These are phyloP conservation scores for Acanthopagrus latus DNA, from an alignment of 2,797 vertebrate species.

Conservation along the genomic window DNA sequence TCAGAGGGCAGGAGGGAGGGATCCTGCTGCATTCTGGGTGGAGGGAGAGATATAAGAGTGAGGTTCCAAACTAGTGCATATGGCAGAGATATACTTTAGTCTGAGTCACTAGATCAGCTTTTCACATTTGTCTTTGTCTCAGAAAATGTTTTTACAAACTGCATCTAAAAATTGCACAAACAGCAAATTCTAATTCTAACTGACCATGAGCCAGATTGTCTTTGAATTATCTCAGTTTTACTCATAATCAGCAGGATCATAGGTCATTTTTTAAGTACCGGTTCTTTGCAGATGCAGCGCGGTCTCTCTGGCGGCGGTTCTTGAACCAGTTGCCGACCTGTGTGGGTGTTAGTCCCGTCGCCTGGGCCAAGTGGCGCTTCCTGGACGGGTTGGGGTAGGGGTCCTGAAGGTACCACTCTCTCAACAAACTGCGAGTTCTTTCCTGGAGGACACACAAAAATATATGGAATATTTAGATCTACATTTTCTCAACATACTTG, in stretches of 20 bases:
- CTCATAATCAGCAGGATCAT: no score
- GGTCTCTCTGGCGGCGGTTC: constrained; percentile 87
- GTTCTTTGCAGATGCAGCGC: constrained; percentile 88
- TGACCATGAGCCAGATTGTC: background rate
- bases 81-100: background rate
- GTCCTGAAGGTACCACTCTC: constrained; percentile 90
- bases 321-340: constrained; percentile 92
- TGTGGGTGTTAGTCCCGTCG: constrained; percentile 87
- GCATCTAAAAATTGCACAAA: background rate
- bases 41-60: constrained; percentile 5
- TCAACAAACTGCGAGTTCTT: constrained; percentile 86
- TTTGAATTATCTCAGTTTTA: background rate
- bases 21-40: constrained; percentile 83
- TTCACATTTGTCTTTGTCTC: background rate
- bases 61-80: background rate
- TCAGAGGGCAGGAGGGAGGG: constrained; percentile 74
- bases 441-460: constrained; percentile 74
- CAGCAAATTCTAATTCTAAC: no score
- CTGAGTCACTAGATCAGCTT: background rate
- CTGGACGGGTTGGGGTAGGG: constrained; percentile 89
- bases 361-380: constrained; percentile 88
- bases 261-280: constrained; percentile 58
- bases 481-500: background rate
- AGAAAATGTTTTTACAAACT: background rate
- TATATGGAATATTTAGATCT: background rate